Evolutionary conservation across 2,797 vertebrate species (phyloP).

Genomic region (Acomys russatus): DNA sequence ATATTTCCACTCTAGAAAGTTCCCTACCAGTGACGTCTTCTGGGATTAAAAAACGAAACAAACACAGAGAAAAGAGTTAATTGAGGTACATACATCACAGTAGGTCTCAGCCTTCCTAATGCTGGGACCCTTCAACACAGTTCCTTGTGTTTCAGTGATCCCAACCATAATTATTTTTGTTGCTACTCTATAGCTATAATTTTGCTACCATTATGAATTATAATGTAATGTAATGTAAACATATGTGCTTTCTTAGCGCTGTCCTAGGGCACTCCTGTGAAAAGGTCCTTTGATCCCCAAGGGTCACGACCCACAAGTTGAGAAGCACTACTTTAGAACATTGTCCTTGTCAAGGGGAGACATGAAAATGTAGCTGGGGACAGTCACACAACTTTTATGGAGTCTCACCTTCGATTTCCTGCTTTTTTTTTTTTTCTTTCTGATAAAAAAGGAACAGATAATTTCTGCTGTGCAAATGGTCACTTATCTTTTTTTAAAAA

Average conservation of each 20-base stretch:
- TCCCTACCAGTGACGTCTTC: neutral
- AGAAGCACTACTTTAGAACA: neutral
- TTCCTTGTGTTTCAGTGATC: neutral
- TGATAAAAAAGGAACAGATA: slow-evolving; percentile 2
- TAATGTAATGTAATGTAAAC: neutral
- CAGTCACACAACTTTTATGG: slow-evolving; percentile 6
- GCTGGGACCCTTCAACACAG: neutral
- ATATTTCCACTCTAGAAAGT: neutral
- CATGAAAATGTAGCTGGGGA: slow-evolving; percentile 18
- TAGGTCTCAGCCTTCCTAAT: neutral
- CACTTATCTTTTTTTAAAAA: slow-evolving; percentile 19
- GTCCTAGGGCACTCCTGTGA: neutral
- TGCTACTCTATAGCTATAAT: neutral
- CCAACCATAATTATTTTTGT: neutral
- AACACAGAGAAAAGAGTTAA: neutral
- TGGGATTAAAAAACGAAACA: slow-evolving; percentile 20
- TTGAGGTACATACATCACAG: neutral
- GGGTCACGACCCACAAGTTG: neutral
- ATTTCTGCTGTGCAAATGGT: neutral
- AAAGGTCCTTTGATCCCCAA: neutral
- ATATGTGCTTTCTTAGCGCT: neutral
- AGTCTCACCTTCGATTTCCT: neutral
- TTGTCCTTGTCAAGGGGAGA: neutral
- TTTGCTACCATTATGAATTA: neutral
- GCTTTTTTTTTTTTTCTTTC: neutral